Conservation (phyloP, 2,113 vertebrate genomes). For the Brienomyrus longianalis region DNA sequence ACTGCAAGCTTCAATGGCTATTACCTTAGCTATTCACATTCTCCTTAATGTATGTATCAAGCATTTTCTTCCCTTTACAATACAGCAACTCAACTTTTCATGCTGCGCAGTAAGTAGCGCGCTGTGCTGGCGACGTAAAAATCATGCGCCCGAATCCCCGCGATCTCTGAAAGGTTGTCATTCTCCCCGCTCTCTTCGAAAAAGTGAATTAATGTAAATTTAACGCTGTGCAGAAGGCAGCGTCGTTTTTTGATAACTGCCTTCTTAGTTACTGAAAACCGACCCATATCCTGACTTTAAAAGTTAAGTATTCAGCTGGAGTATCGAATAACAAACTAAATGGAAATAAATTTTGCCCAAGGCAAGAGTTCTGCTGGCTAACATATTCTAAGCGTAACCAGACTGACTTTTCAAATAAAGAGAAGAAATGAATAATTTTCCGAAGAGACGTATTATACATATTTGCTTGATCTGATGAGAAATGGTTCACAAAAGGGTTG, state of each 20-base stretch:
- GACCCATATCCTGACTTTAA: neutral
- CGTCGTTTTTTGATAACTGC: neutral
- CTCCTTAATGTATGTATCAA: neutral
- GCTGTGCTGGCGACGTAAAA: neutral
- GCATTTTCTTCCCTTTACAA: neutral
- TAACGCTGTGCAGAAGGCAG: neutral
- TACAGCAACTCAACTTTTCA: neutral
- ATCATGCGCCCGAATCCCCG: neutral
- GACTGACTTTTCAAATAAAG: neutral
- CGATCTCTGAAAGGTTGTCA: neutral
- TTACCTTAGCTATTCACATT: neutral
- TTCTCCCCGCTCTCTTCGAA: neutral
- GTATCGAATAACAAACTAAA: neutral
- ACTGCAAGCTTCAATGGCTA: neutral
- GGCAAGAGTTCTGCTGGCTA: neutral
- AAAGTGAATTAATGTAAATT: neutral
- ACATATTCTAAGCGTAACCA: neutral
- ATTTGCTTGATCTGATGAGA: neutral
- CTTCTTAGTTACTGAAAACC: neutral
- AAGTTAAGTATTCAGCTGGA: neutral
- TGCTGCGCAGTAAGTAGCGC: neutral
- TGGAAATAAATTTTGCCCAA: neutral
- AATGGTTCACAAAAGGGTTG: neutral
- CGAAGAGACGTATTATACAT: neutral
- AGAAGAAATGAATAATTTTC: neutral